A percentile compares a stretch with the other conserved stretches of the same genome.
Conservation (phyloP, 2,888 invertebrate genomes). For the Encarsia formosa region DNA sequence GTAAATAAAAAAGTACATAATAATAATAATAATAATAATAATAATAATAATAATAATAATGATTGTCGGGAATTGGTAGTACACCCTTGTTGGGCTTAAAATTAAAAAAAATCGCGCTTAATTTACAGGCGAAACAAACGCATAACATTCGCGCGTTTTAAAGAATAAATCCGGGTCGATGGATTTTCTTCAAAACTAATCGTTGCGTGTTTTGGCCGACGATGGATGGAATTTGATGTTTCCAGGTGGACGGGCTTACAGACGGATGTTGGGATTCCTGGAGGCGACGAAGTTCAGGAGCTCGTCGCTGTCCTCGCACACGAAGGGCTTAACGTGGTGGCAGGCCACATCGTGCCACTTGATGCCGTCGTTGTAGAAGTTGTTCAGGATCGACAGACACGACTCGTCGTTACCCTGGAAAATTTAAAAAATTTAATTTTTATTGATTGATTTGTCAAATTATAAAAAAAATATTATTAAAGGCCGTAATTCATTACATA, state of each 20-base stretch:
- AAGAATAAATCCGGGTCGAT: too few relatives aligned
- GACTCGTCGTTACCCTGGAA: slow-evolving; percentile 84
- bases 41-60: neutral
- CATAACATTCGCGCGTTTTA: too few relatives aligned
- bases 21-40: neutral
- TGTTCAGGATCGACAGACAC: slow-evolving; percentile 82
- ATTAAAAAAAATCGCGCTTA: too few relatives aligned
- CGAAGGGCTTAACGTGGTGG: slow-evolving; percentile 83
- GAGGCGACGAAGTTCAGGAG: slow-evolving; percentile 85
- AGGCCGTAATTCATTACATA: too few relatives aligned
- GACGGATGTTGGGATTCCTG: slow-evolving; percentile 79
- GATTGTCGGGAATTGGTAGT: too few relatives aligned
- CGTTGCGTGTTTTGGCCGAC: neutral
- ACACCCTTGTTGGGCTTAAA: too few relatives aligned
- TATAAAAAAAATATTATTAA: too few relatives aligned
- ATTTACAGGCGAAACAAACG: too few relatives aligned
- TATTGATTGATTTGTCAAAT: too few relatives aligned
- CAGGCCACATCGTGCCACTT: slow-evolving; percentile 90
- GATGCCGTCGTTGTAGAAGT: slow-evolving; percentile 87
- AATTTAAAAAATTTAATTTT: slow-evolving; percentile 1
- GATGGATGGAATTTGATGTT: too few relatives aligned
- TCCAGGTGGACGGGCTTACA: slow-evolving; percentile 52
- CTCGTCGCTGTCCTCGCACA: slow-evolving; percentile 88
- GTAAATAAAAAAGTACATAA: neutral
- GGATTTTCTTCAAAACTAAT: too few relatives aligned